Conservation (phyloP, 2,797 vertebrate species). For the Gambusia yucatana region DNA sequence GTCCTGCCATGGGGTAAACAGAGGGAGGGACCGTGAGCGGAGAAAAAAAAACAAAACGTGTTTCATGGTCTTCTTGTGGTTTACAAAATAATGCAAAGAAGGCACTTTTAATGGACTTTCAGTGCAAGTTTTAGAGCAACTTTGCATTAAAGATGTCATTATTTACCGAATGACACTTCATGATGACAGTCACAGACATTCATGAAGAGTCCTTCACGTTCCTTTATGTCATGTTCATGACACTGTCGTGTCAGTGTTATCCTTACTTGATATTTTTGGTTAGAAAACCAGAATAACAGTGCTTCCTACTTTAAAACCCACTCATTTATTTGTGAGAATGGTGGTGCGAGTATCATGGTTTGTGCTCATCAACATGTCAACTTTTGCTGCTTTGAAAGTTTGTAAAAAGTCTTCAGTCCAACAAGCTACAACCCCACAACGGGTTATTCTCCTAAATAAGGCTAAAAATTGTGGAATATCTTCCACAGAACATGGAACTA, state of each 20-base stretch:
- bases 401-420: not conserved
- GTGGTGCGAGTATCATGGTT: not conserved
- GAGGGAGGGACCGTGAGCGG: constrained; percentile 3
- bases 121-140: too few species aligned
- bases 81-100: too few species aligned
- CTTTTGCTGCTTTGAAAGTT: not conserved
- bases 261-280: too few species aligned
- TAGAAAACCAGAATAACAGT: too few species aligned
- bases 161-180: too few species aligned
- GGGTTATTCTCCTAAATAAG: not conserved
- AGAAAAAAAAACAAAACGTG: not conserved
- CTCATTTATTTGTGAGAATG: not conserved
- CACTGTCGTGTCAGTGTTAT: too few species aligned
- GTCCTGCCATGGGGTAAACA: constrained; percentile 22
- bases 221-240: too few species aligned
- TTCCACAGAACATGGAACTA: not conserved
- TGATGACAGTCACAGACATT: too few species aligned
- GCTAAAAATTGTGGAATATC: not conserved
- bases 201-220: too few species aligned
- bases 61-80: not conserved
- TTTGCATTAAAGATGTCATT: too few species aligned
- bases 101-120: too few species aligned
- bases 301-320: not conserved
- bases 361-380: not conserved
- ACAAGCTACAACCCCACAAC: not conserved